These are phyloP conservation scores for Azemiops feae DNA, from an alignment of 2,113 vertebrate species.

Conservation along the genomic window DNA sequence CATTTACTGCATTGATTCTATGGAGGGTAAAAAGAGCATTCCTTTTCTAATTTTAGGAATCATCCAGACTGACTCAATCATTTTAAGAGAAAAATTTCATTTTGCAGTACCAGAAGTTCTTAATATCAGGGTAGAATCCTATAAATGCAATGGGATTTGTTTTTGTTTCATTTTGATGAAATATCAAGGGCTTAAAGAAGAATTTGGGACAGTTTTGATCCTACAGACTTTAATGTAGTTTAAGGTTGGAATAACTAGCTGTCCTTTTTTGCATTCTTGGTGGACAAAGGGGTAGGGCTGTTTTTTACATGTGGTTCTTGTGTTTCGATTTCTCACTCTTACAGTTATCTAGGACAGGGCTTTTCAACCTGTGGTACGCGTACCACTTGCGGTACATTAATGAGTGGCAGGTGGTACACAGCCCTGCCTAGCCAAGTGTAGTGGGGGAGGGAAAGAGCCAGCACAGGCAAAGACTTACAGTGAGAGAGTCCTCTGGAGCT, in stretches of 20 bases:
- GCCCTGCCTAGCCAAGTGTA: too few species aligned
- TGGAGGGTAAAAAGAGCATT: background rate
- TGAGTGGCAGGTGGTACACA: too few species aligned
- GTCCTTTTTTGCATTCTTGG: background rate
- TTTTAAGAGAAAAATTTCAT: background rate
- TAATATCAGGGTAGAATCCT: background rate
- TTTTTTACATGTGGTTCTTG: background rate
- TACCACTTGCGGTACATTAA: too few species aligned
- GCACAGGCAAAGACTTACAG: too few species aligned
- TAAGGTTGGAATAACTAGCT: background rate
- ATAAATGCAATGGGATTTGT: background rate
- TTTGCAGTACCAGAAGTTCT: background rate
- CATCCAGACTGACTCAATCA: background rate
- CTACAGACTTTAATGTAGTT: background rate
- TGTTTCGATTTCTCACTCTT: background rate
- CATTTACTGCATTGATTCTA: background rate
- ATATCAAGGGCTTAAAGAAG: background rate
- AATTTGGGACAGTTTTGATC: background rate
- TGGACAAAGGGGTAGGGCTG: background rate
- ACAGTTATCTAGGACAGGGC: background rate
- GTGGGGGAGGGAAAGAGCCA: too few species aligned
- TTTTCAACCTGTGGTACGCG: too few species aligned
- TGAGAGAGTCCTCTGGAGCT: too few species aligned
- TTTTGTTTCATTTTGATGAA: background rate
- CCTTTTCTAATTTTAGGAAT: background rate